Percentiles rank a stretch among this genome's conserved stretches.
phyloP scores from a whole-genome alignment of 2,113 vertebrate species.

The Pterocles gutturalis region DNA sequence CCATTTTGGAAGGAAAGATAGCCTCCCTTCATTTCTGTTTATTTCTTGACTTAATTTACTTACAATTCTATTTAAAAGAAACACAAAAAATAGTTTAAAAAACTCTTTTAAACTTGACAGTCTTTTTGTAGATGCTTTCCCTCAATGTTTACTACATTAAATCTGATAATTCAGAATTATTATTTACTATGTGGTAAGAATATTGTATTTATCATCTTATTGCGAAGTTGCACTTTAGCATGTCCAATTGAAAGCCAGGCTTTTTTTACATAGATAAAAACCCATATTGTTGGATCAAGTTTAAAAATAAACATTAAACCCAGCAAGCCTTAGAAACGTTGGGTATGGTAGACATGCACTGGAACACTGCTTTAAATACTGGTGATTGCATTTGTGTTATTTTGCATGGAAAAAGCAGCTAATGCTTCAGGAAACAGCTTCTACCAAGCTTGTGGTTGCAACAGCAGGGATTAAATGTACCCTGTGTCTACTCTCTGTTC shows the following conservation, averaged over 20 bases:
- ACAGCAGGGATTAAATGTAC: neutral
- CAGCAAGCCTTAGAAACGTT: neutral
- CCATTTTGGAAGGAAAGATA: constrained; percentile 83
- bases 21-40: constrained; percentile 86
- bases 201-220: neutral
- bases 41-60: constrained; percentile 90
- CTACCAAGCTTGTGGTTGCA: neutral
- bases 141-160: neutral
- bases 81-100: neutral
- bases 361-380: neutral
- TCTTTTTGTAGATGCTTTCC: neutral
- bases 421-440: neutral
- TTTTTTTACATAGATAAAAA: neutral
- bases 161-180: neutral
- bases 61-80: constrained; percentile 80
- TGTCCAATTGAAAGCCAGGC: neutral
- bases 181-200: neutral
- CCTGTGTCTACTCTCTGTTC: neutral
- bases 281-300: neutral
- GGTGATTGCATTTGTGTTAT: neutral
- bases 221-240: neutral
- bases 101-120: neutral
- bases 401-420: neutral
- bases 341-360: neutral
- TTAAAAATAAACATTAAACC: neutral